Base-by-base conservation (phyloP, 2,888 invertebrate genomes). In the Teinopalpus imperialis region DNA sequence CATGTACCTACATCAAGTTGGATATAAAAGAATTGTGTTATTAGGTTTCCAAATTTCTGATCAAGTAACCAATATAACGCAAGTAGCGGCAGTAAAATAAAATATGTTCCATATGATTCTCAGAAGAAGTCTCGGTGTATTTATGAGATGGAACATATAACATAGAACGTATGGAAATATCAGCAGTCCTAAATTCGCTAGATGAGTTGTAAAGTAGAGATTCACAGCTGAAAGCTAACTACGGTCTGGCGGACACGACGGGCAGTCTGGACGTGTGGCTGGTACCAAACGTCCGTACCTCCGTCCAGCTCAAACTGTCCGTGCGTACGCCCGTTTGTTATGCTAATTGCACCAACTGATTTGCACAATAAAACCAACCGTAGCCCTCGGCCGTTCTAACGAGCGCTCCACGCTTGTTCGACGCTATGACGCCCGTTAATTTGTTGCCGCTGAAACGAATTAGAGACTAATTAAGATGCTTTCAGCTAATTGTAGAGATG, bases 361-460 rank as follows among this genome's bases (percentile, higher is more conserved):
- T 83, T 81, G 75, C 81, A 81, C 82, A 80, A 80, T 81, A 82
- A 83, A 82, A 82, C 74, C 65, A 64, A 65, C 63, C 59, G 53
- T 61, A 56, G 59, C 59, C 61, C 63, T 62, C 65, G 57, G 57
- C 56, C 60, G 61, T 63, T 63, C 71, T 75, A 81, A 80, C 75
- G 74, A 79, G 66, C 56, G 59, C 57, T 63, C 43, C 43, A 44
- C 43, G 53, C 43, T 30, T 36, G 35, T 35, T 36, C 34, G 49
- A 56, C 40, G 40, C 49, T 56, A 47, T 57, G 54, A 37, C 36
- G 16, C 36, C 57, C 58, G 69, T 60, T 74, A 74, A 76, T 68
- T 55, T 39, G 48, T 45, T 32, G 52, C 60, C 68, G 65, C 65
- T 65, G 44, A 26, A 37, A 20, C 41, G 35, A 52, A 42, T 48